These are phyloP conservation scores for Falco novaeseelandiae DNA, from an alignment of 2,797 vertebrate species.

Conservation along the genomic window DNA sequence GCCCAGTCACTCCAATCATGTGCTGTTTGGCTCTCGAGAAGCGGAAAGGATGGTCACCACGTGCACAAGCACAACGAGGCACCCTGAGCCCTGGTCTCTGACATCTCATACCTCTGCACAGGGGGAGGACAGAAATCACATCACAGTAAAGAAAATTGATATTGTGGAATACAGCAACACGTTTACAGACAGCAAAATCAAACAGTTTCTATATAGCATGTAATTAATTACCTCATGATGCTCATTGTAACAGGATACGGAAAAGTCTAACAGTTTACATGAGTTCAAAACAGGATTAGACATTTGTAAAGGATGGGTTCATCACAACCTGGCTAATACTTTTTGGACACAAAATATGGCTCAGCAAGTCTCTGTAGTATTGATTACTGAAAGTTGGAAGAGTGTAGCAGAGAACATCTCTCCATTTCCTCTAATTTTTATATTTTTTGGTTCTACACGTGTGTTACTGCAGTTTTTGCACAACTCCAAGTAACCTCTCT, in stretches of 20 bases:
- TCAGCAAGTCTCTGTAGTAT: not conserved
- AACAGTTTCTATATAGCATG: not conserved
- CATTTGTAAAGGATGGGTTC: not conserved
- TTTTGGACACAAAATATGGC: not conserved
- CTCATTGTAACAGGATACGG: not conserved
- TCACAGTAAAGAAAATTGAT: not conserved
- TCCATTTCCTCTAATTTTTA: not conserved
- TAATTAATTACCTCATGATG: not conserved
- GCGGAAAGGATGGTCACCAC: not conserved
- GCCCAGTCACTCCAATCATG: not conserved
- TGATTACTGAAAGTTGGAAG: not conserved
- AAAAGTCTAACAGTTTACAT: not conserved
- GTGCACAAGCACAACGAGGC: not conserved
- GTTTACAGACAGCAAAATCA: not conserved
- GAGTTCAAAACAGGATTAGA: not conserved
- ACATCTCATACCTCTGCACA: not conserved
- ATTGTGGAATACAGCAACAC: not conserved
- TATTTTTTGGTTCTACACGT: not conserved
- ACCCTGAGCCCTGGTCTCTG: rapidly evolving
- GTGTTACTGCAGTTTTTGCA: not conserved
- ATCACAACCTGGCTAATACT: not conserved
- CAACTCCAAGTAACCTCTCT: not conserved
- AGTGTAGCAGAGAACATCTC: not conserved
- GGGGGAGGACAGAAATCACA: not conserved
- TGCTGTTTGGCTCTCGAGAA: not conserved